These are phyloP conservation scores for Gallinago stenura DNA, from an alignment of 2,797 vertebrate species.

Conservation along the genomic window DNA sequence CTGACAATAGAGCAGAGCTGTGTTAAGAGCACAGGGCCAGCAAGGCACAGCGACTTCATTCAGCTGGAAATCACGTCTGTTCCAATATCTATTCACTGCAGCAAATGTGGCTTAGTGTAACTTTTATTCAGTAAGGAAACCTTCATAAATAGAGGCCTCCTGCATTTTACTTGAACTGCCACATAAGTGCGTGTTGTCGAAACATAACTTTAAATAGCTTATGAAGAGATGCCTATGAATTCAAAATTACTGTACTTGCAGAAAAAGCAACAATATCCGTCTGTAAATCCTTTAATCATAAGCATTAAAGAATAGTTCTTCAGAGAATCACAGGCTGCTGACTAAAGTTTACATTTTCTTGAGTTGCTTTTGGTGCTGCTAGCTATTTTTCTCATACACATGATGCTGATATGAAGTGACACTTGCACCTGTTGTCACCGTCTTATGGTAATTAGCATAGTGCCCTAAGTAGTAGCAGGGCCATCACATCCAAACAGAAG, in stretches of 20 bases:
- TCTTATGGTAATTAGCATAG: slow-evolving; percentile 85
- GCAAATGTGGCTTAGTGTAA: slow-evolving; percentile 56
- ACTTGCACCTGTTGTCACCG: slow-evolving; percentile 87
- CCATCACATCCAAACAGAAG: slow-evolving; percentile 82
- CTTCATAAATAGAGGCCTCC: slow-evolving; percentile 59
- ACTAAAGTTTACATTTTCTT: slow-evolving; percentile 82
- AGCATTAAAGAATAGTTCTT: slow-evolving; percentile 79
- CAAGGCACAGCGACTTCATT: neutral
- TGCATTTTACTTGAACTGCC: slow-evolving; percentile 72
- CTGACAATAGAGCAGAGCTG: slow-evolving; percentile 34
- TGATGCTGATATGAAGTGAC: slow-evolving; percentile 83
- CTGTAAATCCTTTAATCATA: slow-evolving; percentile 79
- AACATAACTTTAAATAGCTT: slow-evolving; percentile 78
- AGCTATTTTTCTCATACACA: slow-evolving; percentile 76
- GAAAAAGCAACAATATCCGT: slow-evolving; percentile 63
- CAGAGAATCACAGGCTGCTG: slow-evolving; percentile 79
- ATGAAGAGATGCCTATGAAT: slow-evolving; percentile 73
- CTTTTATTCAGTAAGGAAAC: slow-evolving; percentile 69
- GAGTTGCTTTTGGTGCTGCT: slow-evolving; percentile 78
- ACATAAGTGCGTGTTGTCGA: slow-evolving; percentile 60
- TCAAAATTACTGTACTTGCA: slow-evolving; percentile 78
- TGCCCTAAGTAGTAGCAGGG: slow-evolving; percentile 83
- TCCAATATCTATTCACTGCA: slow-evolving; percentile 33
- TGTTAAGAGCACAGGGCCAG: neutral
- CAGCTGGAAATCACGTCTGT: slow-evolving; percentile 53